Conservation (phyloP, 2,888 invertebrate species). For the Ormia ochracea region DNA sequence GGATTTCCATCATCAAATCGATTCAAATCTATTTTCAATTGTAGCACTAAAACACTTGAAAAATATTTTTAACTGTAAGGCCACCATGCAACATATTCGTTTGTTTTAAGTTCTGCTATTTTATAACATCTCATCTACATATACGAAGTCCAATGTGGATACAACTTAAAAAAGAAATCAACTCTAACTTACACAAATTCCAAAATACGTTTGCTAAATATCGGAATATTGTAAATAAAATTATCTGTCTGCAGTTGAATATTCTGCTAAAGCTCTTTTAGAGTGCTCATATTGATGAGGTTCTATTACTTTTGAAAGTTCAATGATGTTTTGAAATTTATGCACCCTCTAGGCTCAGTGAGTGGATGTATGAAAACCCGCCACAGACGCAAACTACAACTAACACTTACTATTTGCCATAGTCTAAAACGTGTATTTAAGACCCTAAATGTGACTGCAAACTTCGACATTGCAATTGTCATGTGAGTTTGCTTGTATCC, state of each 20-base stretch:
- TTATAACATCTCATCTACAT: constrained; percentile 5
- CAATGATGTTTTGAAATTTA: constrained; percentile 58
- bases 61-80: not conserved
- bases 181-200: constrained; percentile 15
- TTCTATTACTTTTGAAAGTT: constrained; percentile 56
- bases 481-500: not conserved
- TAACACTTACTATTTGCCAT: constrained; percentile 27
- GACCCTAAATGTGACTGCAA: constrained; percentile 2
- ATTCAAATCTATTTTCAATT: too few relatives aligned
- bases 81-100: not conserved
- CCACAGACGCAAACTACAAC: constrained; percentile 1
- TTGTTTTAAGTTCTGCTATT: not conserved
- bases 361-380: not conserved
- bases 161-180: not conserved
- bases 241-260: constrained; percentile 37
- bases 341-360: constrained; percentile 29
- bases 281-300: constrained; percentile 50
- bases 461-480: not conserved
- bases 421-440: constrained; percentile 24
- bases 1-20: too few relatives aligned
- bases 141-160: too few relatives aligned
- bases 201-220: constrained; percentile 49
- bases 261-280: constrained; percentile 49
- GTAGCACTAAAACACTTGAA: too few relatives aligned
- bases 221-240: constrained; percentile 50